phyloP scores from a whole-genome alignment of 2,888 invertebrate genomes.

The Polymixis flavicincta region DNA sequence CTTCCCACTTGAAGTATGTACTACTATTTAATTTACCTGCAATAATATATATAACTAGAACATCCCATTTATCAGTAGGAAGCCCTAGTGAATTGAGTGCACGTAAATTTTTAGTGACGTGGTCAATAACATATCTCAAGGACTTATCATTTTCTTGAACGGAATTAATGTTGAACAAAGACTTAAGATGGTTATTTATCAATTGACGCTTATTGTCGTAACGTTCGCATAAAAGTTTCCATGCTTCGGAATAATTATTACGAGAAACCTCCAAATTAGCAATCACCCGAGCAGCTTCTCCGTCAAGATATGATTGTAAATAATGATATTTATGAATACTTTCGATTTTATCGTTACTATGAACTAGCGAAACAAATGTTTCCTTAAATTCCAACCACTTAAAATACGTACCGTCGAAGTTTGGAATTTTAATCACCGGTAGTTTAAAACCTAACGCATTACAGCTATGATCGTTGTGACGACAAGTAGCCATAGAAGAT shows the following conservation, averaged over 20 bases:
- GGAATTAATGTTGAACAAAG: constrained; percentile 5
- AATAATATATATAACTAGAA: neutral
- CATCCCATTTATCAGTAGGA: neutral
- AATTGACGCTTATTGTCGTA: constrained; percentile 8
- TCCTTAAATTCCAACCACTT: constrained; percentile 11
- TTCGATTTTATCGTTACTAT: constrained; percentile 4
- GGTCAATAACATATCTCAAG: constrained; percentile 1
- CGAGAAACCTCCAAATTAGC: neutral
- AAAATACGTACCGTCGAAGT: constrained; percentile 7
- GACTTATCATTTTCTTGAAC: constrained; percentile 7
- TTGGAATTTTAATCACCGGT: constrained; percentile 5
- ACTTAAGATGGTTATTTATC: too few species aligned
- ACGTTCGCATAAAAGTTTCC: constrained; percentile 8
- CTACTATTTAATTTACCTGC: constrained; percentile 8
- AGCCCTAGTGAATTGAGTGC: constrained; percentile 1
- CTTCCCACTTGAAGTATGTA: constrained; percentile 20
- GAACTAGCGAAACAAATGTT: constrained; percentile 5
- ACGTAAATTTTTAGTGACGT: constrained; percentile 5
- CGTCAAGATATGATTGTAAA: neutral
- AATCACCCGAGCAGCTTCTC: too few species aligned
- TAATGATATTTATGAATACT: constrained; percentile 7
- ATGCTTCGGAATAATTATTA: constrained; percentile 7
- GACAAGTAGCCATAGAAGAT: constrained; percentile 3
- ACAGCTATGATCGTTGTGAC: constrained; percentile 2
- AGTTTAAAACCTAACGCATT: constrained; percentile 4